Evolutionary conservation across 2,888 invertebrate genomes (phyloP).

Genomic region (Lutraria lutraria): DNA sequence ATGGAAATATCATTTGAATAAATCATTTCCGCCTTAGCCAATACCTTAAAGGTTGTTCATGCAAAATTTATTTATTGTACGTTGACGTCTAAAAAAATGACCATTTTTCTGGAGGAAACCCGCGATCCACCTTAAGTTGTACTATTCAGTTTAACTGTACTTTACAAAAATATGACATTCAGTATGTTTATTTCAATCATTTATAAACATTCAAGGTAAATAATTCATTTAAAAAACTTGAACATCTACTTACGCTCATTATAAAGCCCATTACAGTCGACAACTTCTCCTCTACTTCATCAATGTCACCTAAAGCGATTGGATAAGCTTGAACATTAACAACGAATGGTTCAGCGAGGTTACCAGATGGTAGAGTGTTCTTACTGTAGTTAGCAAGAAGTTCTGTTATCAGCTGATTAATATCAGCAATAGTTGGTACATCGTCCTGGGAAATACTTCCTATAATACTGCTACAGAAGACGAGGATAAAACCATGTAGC

Average conservation of each 20-base stretch:
- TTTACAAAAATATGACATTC: not conserved
- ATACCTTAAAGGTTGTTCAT: too few species aligned
- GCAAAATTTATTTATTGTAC: too few species aligned
- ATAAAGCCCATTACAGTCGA: conserved; percentile 40
- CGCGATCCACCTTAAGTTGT: too few species aligned
- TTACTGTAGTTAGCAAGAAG: conserved; percentile 25
- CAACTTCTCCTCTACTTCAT: conserved; percentile 40
- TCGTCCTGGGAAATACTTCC: not conserved
- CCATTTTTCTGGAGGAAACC: too few species aligned
- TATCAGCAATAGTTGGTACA: not conserved
- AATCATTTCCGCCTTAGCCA: too few species aligned
- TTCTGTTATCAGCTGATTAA: conserved; percentile 13
- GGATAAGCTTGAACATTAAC: not conserved
- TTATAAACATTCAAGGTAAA: not conserved
- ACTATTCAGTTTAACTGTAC: not conserved
- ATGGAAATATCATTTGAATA: too few species aligned
- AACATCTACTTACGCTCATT: not conserved
- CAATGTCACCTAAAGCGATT: conserved; percentile 38
- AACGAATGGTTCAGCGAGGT: not conserved
- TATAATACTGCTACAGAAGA: not conserved
- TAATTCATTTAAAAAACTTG: not conserved
- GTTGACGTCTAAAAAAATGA: too few species aligned
- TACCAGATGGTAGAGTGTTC: conserved; percentile 9
- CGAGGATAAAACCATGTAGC: not conserved
- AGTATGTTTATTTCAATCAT: not conserved